phyloP scores from a whole-genome alignment of 1,140 invertebrate genomes.

The Melitaea cinxia region DNA sequence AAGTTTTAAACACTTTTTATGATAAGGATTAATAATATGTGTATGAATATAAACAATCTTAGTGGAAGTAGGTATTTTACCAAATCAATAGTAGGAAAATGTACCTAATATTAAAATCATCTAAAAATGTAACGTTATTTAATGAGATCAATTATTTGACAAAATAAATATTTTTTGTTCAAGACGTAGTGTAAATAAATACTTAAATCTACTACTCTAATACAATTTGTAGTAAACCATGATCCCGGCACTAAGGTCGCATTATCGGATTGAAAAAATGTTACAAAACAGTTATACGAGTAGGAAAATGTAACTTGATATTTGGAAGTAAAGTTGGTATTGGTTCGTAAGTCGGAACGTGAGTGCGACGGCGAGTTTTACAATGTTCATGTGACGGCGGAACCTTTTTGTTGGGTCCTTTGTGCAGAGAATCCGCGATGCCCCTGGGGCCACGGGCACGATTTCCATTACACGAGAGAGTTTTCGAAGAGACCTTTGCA shows the following conservation, averaged over 20 bases:
- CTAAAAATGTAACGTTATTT: neutral
- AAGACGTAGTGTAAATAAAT: conserved; percentile 59
- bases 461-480: conserved; percentile 77
- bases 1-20: too few species aligned
- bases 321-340: conserved; percentile 53
- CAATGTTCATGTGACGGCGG: conserved; percentile 78
- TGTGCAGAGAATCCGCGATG: conserved; percentile 73
- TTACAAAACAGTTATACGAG: conserved; percentile 53
- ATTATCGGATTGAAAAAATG: conserved; percentile 80
- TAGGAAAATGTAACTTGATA: conserved; percentile 55
- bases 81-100: too few species aligned
- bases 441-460: conserved; percentile 68
- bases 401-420: conserved; percentile 79
- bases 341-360: conserved; percentile 52
- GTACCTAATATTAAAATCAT: too few species aligned
- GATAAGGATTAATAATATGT: too few species aligned
- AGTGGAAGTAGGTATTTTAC: too few species aligned
- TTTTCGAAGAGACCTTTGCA: conserved; percentile 60
- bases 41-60: too few species aligned
- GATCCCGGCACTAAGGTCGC: conserved; percentile 77
- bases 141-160: neutral
- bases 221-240: conserved; percentile 81
- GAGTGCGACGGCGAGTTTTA: conserved; percentile 70
- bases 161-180: conserved; percentile 4
- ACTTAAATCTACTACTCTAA: conserved; percentile 79